Conservation (phyloP, 2,113 vertebrate genomes). For the Synchiropus splendidus region DNA sequence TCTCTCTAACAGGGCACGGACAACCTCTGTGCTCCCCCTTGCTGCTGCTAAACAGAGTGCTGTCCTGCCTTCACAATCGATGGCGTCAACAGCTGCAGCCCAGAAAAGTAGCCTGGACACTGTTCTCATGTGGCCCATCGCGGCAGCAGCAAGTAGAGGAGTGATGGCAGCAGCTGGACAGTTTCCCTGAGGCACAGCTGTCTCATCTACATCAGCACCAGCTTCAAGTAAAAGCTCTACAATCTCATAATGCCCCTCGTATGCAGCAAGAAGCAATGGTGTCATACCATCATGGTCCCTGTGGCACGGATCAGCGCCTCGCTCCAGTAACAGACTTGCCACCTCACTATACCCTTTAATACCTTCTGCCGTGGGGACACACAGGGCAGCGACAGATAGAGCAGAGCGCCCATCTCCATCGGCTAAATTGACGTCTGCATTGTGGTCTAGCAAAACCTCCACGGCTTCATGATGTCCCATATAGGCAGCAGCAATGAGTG, state of each 20-base stretch:
- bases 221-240: constrained; percentile 72
- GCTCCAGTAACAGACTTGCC: constrained; percentile 64
- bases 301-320: constrained; percentile 62
- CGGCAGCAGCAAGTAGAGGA: constrained; percentile 67
- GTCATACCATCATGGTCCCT: constrained; percentile 70
- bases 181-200: constrained; percentile 43
- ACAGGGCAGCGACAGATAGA: constrained; percentile 68
- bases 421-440: constrained; percentile 52
- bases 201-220: constrained; percentile 68
- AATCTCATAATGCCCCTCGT: constrained; percentile 68
- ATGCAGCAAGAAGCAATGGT: constrained; percentile 69
- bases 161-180: constrained; percentile 49
- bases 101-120: constrained; percentile 69
- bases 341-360: constrained; percentile 58
- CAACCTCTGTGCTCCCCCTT: constrained; percentile 62
- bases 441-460: constrained; percentile 59
- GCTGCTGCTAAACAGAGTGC: constrained; percentile 69
- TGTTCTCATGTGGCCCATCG: constrained; percentile 66
- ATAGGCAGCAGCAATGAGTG: constrained; percentile 71
- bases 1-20: constrained; percentile 62
- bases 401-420: constrained; percentile 69
- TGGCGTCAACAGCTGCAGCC: constrained; percentile 68
- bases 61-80: constrained; percentile 70
- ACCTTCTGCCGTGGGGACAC: constrained; percentile 60
- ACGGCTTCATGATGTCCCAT: constrained; percentile 70